phyloP scores from a whole-genome alignment of 2,797 vertebrate species.

The Hemitrygon akajei region DNA sequence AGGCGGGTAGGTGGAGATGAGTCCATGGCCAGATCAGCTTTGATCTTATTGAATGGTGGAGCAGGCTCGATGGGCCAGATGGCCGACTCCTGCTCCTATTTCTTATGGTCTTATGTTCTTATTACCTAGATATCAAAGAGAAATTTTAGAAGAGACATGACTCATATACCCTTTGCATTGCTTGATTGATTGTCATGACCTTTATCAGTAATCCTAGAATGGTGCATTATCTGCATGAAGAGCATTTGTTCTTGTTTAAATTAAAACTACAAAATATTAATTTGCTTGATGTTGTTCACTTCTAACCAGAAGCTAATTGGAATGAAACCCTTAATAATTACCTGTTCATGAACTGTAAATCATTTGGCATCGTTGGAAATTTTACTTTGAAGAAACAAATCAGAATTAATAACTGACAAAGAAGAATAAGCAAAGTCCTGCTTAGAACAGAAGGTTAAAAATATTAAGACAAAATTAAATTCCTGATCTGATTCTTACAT shows the following conservation, averaged over 20 bases:
- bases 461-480: not conserved
- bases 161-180: not conserved
- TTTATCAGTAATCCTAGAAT: not conserved
- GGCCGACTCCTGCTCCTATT: too few relatives aligned
- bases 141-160: not conserved
- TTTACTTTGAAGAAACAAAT: not conserved
- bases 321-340: not conserved
- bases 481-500: not conserved
- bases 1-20: too few relatives aligned
- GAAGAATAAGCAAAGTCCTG: not conserved
- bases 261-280: conserved; percentile 3
- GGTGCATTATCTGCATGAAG: not conserved
- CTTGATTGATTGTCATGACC: not conserved
- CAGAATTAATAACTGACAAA: not conserved
- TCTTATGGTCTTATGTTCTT: too few relatives aligned
- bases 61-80: too few relatives aligned
- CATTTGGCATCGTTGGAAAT: not conserved
- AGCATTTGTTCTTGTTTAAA: not conserved
- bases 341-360: not conserved
- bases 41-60: too few relatives aligned
- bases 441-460: not conserved
- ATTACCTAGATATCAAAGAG: too few relatives aligned
- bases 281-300: not conserved
- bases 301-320: conserved; percentile 23
- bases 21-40: too few relatives aligned